Evolutionary conservation across 2,797 vertebrate species (phyloP).

Genomic region (Craterocephalus amniculus): DNA sequence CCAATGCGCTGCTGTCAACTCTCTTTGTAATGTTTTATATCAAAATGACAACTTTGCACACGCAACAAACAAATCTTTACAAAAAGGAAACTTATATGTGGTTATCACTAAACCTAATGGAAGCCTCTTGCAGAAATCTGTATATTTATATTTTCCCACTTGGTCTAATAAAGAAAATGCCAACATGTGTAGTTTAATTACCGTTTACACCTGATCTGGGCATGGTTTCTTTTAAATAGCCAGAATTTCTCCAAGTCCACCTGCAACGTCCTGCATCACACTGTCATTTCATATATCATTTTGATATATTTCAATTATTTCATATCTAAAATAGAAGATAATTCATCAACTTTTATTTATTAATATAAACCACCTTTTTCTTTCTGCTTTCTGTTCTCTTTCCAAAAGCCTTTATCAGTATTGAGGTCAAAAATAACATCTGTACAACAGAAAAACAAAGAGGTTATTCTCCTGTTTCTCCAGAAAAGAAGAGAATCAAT

Average conservation of each 20-base stretch:
- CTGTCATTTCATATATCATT: slow-evolving; percentile 49
- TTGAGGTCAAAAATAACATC: slow-evolving; percentile 39
- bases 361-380: slow-evolving; percentile 44
- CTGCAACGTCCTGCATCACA: slow-evolving; percentile 39
- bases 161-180: slow-evolving; percentile 14
- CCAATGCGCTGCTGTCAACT: background rate
- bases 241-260: slow-evolving; percentile 13
- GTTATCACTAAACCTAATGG: slow-evolving; percentile 18
- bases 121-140: slow-evolving; percentile 39
- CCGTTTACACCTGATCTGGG: slow-evolving; percentile 18
- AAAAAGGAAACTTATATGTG: slow-evolving; percentile 48
- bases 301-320: slow-evolving; percentile 54
- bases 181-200: slow-evolving; percentile 7
- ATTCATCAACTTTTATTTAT: slow-evolving; percentile 45
- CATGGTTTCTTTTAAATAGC: slow-evolving; percentile 14
- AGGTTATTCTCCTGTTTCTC: slow-evolving; percentile 46
- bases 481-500: slow-evolving; percentile 38
- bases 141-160: background rate
- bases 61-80: slow-evolving; percentile 29
- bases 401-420: slow-evolving; percentile 43
- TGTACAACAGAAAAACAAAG: slow-evolving; percentile 52
- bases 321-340: slow-evolving; percentile 72
- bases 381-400: slow-evolving; percentile 42
- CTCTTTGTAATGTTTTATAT: background rate
- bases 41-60: slow-evolving; percentile 9